Evolutionary conservation across 2,113 vertebrate species (phyloP).

Genomic region (Bubalus kerabau): DNA sequence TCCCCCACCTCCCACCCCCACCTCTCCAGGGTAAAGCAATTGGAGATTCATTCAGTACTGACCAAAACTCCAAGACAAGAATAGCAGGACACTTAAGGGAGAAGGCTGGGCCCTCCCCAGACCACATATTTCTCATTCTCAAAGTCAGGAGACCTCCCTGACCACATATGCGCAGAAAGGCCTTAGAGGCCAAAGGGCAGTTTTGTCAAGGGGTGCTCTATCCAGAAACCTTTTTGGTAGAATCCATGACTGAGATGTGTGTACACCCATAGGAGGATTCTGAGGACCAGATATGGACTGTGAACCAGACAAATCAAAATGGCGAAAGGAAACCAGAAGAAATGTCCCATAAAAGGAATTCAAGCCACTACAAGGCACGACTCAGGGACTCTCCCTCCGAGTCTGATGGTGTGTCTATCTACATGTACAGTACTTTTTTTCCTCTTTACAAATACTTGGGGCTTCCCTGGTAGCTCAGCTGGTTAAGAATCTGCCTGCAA

Average conservation of each 20-base stretch:
- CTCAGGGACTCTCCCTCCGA: not conserved
- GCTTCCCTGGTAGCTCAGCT: not conserved
- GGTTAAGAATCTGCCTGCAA: not conserved
- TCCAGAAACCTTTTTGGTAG: not conserved
- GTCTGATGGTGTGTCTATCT: accelerated
- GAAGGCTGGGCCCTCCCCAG: not conserved
- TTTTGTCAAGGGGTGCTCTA: not conserved
- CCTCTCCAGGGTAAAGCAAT: not conserved
- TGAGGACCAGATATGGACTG: not conserved
- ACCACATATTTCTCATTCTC: not conserved
- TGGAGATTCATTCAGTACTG: not conserved
- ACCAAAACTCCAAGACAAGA: not conserved
- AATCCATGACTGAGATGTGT: not conserved
- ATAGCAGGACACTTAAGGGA: not conserved
- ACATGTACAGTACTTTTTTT: not conserved
- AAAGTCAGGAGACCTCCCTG: not conserved
- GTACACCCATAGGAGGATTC: not conserved
- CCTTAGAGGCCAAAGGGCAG: not conserved
- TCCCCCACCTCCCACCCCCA: no score
- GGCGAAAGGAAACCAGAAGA: not conserved
- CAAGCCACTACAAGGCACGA: not conserved
- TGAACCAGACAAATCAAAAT: not conserved
- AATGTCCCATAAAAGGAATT: not conserved
- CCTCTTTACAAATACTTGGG: not conserved
- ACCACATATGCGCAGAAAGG: not conserved